These are phyloP conservation scores for Lepidurus arcticus DNA, from an alignment of 1,140 invertebrate species.

Conservation along the genomic window DNA sequence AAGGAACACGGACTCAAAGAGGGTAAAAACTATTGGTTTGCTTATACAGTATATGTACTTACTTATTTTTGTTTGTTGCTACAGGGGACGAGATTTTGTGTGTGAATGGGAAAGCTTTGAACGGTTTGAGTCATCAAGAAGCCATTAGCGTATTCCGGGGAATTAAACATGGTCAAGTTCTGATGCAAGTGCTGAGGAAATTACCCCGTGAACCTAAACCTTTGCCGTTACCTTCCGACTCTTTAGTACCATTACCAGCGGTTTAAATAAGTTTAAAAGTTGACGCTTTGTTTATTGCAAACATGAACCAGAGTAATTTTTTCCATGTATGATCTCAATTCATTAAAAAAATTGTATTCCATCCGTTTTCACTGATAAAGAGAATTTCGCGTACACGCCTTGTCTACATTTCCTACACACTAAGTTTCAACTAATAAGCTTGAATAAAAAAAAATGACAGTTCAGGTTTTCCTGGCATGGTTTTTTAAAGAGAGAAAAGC, in stretches of 20 bases:
- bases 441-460: not conserved
- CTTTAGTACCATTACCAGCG: not conserved
- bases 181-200: conserved; percentile 31
- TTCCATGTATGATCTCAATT: not conserved
- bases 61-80: not conserved
- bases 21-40: conserved; percentile 44
- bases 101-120: conserved; percentile 28
- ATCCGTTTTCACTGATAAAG: not conserved
- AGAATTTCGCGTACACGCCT: conserved; percentile 1
- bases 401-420: conserved; percentile 1
- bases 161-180: conserved; percentile 24
- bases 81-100: conserved; percentile 31
- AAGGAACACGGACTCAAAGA: conserved; percentile 48
- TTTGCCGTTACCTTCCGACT: conserved; percentile 14
- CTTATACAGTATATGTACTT: not conserved
- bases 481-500: not conserved
- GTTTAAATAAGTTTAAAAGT: not conserved
- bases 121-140: conserved; percentile 29
- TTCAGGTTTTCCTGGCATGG: not conserved
- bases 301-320: no score
- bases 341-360: conserved; percentile 22
- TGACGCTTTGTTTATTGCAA: no score
- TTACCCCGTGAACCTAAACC: conserved; percentile 25
- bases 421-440: conserved; percentile 19
- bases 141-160: conserved; percentile 30